phyloP scores from a whole-genome alignment of 2,113 vertebrate genomes.

The Aythya baeri region DNA sequence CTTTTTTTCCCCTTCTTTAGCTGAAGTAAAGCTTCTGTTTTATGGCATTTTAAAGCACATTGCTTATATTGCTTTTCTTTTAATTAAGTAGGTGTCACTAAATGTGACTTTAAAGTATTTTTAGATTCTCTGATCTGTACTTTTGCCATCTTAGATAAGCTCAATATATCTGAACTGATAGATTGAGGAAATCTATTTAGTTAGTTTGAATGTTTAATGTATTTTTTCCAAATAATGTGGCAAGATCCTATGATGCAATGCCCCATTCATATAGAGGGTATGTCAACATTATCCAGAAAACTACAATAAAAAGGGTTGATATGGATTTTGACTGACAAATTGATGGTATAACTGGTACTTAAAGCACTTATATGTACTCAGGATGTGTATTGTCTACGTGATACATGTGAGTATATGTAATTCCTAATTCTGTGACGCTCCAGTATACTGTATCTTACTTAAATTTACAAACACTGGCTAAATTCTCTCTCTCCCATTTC shows the following conservation, averaged over 20 bases:
- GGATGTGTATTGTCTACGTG: background rate
- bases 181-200: conserved; percentile 7
- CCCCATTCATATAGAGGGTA: background rate
- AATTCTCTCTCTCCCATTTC: background rate
- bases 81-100: conserved; percentile 51
- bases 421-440: background rate
- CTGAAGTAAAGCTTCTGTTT: background rate
- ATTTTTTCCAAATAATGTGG: conserved; percentile 12
- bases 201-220: conserved; percentile 57
- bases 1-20: background rate
- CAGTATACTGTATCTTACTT: background rate
- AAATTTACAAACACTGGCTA: background rate
- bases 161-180: conserved; percentile 39
- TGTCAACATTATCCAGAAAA: background rate
- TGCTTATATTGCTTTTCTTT: conserved; percentile 1
- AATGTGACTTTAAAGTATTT: conserved; percentile 48
- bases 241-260: conserved; percentile 10
- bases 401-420: background rate
- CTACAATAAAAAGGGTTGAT: background rate
- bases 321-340: background rate
- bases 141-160: conserved; percentile 56
- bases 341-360: background rate
- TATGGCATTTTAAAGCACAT: background rate
- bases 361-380: background rate
- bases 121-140: conserved; percentile 32